Base-by-base conservation (phyloP, 2,888 invertebrate genomes). In the Heliconius erato region DNA sequence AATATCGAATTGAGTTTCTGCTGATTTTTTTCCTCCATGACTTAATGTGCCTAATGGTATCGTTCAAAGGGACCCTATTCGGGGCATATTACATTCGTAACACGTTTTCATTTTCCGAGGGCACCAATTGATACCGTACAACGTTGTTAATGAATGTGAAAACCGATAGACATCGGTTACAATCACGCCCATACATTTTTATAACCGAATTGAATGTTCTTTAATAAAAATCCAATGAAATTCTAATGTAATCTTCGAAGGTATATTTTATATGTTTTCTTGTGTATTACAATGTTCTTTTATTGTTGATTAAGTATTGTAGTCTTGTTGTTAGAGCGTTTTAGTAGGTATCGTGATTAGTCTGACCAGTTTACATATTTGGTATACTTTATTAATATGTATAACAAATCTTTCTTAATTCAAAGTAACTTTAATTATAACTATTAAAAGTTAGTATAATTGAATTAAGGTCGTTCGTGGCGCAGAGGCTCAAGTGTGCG, bases 231-330 rank as follows among this genome's bases (percentile, higher is more conserved):
- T 40, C 40, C 9, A 40, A 40, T 40, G 40, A 40, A 76, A 80
- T 76, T 80, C 68, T 59, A 80, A 80, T 80, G 68, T 54, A 44
- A 76, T 80, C 76, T 74, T 76, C 26, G 68, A 63, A 80, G 35
- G 54, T 69, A 59, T 59, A 44, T n/a, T 76, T 69, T 78, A 63
- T 28, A 49, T 79, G 40, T 59, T n/a, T 40, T 49, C 35, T 63
- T 76, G 3, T 63, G 26, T 63, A 14, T n/a, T 35, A 40, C 16
- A 40, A 59, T 35, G n/a, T 59, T 76, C 1, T 63, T 76, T 59
- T 71, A 63, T 79, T 79, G 59, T 80, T 92, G 91, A 86, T 88
- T 86, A 87, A 86, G 85, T 86, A 88, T 88, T 89, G 89, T 92
- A 92, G 90, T 88, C 84, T 88, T 89, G 87, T 88, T 88, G 91